Percentiles rank a stretch among this genome's conserved stretches.
Evolutionary conservation across 2,888 invertebrate genomes (phyloP).

Genomic region (Drosophila gaucha): DNA sequence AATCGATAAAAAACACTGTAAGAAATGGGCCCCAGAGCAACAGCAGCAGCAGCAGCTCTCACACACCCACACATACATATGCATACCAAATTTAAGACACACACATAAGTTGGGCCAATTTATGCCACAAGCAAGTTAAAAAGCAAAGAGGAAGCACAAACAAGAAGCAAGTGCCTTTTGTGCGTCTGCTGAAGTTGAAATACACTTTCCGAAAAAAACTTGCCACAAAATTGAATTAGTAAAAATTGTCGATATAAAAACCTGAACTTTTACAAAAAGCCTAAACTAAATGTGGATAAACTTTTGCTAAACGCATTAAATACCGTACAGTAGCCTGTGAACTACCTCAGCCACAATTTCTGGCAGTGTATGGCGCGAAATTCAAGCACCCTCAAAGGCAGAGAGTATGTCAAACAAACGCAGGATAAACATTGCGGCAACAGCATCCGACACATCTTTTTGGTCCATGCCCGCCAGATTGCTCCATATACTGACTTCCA

Average conservation of each 20-base stretch:
- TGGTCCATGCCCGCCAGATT: constrained; percentile 19
- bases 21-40: constrained; percentile 18
- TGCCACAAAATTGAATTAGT: too few relatives aligned
- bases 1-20: constrained; percentile 56
- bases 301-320: too few relatives aligned
- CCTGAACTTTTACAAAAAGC: too few relatives aligned
- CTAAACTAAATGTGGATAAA: too few relatives aligned
- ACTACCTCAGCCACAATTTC: neutral
- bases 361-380: neutral
- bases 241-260: too few relatives aligned
- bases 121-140: constrained; percentile 51
- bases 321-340: too few relatives aligned
- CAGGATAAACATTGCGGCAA: constrained; percentile 36
- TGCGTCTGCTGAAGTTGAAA: neutral
- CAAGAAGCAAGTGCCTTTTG: constrained; percentile 1
- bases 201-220: constrained; percentile 17
- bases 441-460: constrained; percentile 35
- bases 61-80: constrained; percentile 1
- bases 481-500: constrained; percentile 26
- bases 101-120: constrained; percentile 22
- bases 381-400: too few relatives aligned
- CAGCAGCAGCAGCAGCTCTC: constrained; percentile 1
- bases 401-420: constrained; percentile 27
- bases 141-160: constrained; percentile 29
- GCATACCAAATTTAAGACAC: neutral